phyloP scores from a whole-genome alignment of 2,113 vertebrate species.

The Neofelis nebulosa region DNA sequence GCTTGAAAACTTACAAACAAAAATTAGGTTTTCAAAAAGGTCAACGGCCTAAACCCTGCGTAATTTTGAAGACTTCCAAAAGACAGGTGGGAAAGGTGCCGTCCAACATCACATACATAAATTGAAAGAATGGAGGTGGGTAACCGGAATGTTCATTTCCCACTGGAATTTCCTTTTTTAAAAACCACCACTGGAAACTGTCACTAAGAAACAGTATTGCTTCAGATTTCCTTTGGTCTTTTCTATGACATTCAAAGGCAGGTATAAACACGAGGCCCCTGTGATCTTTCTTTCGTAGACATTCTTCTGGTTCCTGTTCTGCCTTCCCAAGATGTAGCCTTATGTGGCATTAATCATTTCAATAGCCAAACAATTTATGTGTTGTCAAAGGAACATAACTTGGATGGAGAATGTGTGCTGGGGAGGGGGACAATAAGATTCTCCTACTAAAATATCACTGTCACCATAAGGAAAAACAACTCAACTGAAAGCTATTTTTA shows the following conservation, averaged over 20 bases:
- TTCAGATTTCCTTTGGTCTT: neutral
- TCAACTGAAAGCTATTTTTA: neutral
- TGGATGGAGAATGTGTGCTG: neutral
- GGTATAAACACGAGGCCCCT: neutral
- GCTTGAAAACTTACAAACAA: neutral
- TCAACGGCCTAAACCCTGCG: neutral
- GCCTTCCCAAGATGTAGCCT: neutral
- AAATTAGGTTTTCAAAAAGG: neutral
- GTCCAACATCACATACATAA: neutral
- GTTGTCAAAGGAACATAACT: neutral
- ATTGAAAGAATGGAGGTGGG: neutral
- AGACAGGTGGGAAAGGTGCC: neutral
- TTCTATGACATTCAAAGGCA: constrained; percentile 6
- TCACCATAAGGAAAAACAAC: neutral
- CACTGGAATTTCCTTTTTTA: neutral
- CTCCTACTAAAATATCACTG: neutral
- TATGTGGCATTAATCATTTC: constrained; percentile 24
- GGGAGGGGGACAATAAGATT: neutral
- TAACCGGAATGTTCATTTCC: neutral
- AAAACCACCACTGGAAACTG: neutral
- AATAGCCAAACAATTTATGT: neutral
- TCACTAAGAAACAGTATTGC: accelerated
- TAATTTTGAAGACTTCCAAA: neutral
- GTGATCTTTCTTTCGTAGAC: neutral
- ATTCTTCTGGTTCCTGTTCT: neutral